Conservation (phyloP, 2,888 invertebrate genomes). For the Ferrisia virgata region DNA sequence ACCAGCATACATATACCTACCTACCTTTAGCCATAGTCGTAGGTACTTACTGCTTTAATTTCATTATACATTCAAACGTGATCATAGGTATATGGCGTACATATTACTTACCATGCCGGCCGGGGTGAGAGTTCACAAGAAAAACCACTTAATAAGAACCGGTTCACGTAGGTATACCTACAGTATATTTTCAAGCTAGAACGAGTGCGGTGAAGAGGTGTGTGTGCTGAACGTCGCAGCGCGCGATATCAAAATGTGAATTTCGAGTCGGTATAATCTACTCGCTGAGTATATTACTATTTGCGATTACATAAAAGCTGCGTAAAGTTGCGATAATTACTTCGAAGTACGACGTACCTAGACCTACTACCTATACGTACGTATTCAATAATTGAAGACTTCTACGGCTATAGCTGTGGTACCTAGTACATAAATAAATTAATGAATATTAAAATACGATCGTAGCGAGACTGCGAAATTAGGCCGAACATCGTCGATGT, state of each 20-base stretch:
- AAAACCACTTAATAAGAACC: constrained; percentile 30
- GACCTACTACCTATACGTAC: too few species aligned
- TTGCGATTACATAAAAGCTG: neutral
- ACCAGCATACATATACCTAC: neutral
- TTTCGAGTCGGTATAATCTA: neutral
- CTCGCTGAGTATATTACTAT: neutral
- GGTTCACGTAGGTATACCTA: neutral
- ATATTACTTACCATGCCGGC: neutral
- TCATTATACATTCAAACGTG: neutral
- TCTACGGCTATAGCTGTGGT: too few species aligned
- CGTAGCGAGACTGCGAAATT: neutral
- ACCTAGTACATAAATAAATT: too few species aligned
- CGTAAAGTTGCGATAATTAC: neutral
- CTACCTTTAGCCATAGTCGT: too few species aligned
- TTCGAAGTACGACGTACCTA: too few species aligned
- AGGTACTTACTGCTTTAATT: neutral
- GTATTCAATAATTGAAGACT: neutral
- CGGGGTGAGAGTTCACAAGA: constrained; percentile 40
- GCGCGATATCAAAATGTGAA: neutral
- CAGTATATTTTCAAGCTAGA: neutral
- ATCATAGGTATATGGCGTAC: neutral
- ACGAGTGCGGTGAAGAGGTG: neutral
- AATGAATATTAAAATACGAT: neutral
- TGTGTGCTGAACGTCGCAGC: neutral
- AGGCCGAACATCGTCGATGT: neutral